These are phyloP conservation scores for Spodoptera frugiperda DNA, from an alignment of 1,140 invertebrate species.

Conservation along the genomic window DNA sequence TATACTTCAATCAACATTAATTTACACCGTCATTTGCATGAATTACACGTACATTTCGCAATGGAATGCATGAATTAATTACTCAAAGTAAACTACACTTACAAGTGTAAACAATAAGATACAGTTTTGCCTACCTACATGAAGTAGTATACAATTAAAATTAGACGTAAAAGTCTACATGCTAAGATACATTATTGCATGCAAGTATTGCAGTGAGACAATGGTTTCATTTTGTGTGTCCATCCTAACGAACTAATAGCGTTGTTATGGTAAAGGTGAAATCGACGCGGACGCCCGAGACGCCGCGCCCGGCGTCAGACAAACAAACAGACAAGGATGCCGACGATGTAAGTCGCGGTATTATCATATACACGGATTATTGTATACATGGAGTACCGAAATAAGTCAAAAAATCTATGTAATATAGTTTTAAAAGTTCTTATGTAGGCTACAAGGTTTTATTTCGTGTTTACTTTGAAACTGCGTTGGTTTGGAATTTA, in stretches of 20 bases:
- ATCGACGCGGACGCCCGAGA: constrained; percentile 76
- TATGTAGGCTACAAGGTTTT: too few relatives aligned
- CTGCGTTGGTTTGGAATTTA: too few relatives aligned
- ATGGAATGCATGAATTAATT: too few relatives aligned
- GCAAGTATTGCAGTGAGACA: constrained; percentile 11
- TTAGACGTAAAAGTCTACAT: too few relatives aligned
- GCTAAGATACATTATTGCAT: background rate
- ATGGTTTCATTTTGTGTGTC: background rate
- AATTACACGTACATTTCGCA: too few relatives aligned
- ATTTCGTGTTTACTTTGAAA: too few relatives aligned
- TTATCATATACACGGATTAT: background rate
- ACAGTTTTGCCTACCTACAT: background rate
- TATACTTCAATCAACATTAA: background rate
- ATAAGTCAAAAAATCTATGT: too few relatives aligned
- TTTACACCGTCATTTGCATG: too few relatives aligned
- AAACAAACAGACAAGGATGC: constrained; percentile 58
- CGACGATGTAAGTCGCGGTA: constrained; percentile 72
- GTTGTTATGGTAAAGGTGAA: constrained; percentile 71
- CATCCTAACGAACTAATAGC: constrained; percentile 39
- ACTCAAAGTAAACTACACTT: too few relatives aligned
- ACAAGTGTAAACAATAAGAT: too few relatives aligned
- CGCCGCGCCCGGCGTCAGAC: constrained; percentile 74
- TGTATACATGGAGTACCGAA: background rate
- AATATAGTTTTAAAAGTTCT: background rate
- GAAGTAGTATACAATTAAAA: too few relatives aligned